These are phyloP conservation scores for Todiramphus saurophagus DNA, from an alignment of 2,113 vertebrate genomes.

Conservation along the genomic window DNA sequence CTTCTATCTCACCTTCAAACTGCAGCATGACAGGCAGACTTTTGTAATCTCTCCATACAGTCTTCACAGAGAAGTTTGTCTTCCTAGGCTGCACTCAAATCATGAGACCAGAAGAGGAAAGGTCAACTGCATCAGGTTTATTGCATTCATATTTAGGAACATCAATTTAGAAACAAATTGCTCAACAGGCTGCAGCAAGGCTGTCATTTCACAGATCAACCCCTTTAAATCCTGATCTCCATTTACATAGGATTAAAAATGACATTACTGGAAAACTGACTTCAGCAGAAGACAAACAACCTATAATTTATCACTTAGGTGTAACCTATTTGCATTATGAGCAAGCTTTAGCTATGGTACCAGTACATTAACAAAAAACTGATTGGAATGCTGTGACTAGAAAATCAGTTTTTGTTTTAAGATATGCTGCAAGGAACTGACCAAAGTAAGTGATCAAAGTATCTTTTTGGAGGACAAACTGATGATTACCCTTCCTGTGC, in stretches of 20 bases:
- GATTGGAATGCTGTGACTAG: not conserved
- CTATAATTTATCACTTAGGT: not conserved
- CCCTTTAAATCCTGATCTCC: not conserved
- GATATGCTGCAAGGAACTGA: not conserved
- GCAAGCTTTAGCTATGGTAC: not conserved
- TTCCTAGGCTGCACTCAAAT: constrained; percentile 69
- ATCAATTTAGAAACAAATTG: not conserved
- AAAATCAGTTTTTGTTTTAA: not conserved
- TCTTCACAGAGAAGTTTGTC: constrained; percentile 63
- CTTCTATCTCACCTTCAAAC: constrained; percentile 80
- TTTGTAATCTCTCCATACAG: constrained; percentile 59
- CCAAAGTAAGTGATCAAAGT: not conserved
- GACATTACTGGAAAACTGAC: not conserved
- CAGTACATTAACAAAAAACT: not conserved
- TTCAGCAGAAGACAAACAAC: not conserved
- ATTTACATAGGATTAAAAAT: not conserved
- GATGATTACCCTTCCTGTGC: not conserved
- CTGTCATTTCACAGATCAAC: not conserved
- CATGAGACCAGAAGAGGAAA: not conserved
- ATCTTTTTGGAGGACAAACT: not conserved
- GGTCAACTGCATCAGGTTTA: not conserved
- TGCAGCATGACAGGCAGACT: constrained; percentile 67
- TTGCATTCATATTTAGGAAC: not conserved
- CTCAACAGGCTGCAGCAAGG: not conserved
- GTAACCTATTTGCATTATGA: not conserved